Conservation (phyloP, 2,888 invertebrate genomes). For the Sminthurinus aureus region DNA sequence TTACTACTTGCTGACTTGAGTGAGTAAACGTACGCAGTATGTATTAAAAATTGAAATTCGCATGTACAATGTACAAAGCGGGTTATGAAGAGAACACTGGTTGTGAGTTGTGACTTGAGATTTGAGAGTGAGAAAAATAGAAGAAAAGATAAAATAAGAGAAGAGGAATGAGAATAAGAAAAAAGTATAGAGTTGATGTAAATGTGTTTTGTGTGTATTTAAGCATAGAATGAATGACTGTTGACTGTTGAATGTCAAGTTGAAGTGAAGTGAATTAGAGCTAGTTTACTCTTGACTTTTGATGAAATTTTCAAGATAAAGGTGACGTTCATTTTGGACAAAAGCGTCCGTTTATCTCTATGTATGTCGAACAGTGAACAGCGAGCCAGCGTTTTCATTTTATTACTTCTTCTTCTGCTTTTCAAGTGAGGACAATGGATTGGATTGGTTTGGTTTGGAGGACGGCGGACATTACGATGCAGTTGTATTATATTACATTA, state of each 20-base stretch:
- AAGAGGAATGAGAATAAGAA: not conserved
- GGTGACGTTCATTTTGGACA: conserved; percentile 22
- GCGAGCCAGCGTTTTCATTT: too few species aligned
- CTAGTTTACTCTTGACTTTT: conserved; percentile 20
- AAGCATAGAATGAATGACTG: conserved; percentile 21
- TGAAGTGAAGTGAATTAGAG: conserved; percentile 29
- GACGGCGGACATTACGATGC: conserved; percentile 32
- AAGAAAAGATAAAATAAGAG: not conserved
- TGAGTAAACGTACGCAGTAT: too few species aligned
- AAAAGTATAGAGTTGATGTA: not conserved
- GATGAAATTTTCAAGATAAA: conserved; percentile 31
- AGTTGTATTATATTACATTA: conserved; percentile 27
- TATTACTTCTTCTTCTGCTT: not conserved
- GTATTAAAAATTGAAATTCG: too few species aligned
- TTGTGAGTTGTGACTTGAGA: too few species aligned
- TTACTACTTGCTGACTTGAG: too few species aligned
- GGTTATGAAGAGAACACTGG: too few species aligned
- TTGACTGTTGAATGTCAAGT: conserved; percentile 11
- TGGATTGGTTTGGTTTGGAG: too few species aligned
- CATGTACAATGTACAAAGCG: too few species aligned
- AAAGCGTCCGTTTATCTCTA: conserved; percentile 13
- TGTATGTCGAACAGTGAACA: not conserved
- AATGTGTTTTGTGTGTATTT: conserved; percentile 24
- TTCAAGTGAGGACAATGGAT: conserved; percentile 19
- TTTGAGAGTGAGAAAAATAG: too few species aligned